Base-by-base conservation (phyloP, 2,113 vertebrate species). In the Brachypteracias leptosomus region DNA sequence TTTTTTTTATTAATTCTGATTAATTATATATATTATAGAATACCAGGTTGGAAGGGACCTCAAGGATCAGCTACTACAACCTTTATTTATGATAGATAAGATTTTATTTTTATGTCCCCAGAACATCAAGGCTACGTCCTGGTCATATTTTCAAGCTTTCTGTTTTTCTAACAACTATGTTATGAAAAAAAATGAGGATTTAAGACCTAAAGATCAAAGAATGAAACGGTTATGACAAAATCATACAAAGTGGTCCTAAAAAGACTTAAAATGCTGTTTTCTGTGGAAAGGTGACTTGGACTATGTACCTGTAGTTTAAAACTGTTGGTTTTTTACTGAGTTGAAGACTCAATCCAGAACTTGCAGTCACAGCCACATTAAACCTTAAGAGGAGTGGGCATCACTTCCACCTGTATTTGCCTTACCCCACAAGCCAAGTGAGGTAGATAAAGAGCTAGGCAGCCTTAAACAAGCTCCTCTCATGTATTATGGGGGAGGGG, bases 401-500 rank as follows among this genome's bases (percentile, higher is more conserved):
- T 26, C 65, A 24, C 42, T 51, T 89, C 38, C 31, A 87, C 11
- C 31, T 44, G n/a, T 73, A 44, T 13, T 77, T 90, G 49, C 29
- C 24, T 76, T 54, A 51, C 59, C 36, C 7, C 28, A 33, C 11
- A n/a, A 24, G 22, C 22, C 35, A 61, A n/a, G 42, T 5, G 40
- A 66, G 51, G 13, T 9, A 86, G 13, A 46, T 36, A 38, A 57
- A 46, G 47, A 52, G 7, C 3, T 24, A 18, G 18, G 24, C 21
- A 51, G 2, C 19, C 72, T 71, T 38, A 55, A 42, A 46, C 11
- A 54, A 63, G 18, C 24, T 85, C 17, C 11, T 52, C 75, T 58
- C 8, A 36, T 21, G 26, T 35, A 3, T 24, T 36, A 19, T 0
- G 0, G 19, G 42, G 51, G 3, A 20, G 11, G 11, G 61, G 18